Conservation (phyloP, 2,888 invertebrate species). For the Tigriopus californicus region DNA sequence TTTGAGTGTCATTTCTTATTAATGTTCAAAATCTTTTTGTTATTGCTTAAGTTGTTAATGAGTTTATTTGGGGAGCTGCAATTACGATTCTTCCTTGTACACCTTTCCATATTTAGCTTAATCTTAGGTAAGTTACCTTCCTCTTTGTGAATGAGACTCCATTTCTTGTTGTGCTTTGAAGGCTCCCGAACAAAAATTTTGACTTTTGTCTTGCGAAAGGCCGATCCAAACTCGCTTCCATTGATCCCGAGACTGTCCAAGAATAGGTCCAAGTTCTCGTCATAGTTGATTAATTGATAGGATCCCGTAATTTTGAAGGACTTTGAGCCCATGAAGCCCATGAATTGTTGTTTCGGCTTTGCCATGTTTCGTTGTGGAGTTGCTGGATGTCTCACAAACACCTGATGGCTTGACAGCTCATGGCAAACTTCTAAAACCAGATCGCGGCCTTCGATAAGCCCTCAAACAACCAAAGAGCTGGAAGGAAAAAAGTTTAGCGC, state of each 20-base stretch:
- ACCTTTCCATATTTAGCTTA: too few relatives aligned
- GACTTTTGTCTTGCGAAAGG: background rate
- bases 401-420: too few relatives aligned
- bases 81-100: too few relatives aligned
- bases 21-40: too few relatives aligned
- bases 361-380: background rate
- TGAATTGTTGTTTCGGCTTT: background rate
- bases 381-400: background rate
- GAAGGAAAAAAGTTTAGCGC: too few relatives aligned
- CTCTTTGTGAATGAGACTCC: background rate
- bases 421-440: too few relatives aligned
- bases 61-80: too few relatives aligned
- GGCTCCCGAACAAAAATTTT: background rate
- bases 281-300: background rate
- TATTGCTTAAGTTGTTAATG: too few relatives aligned
- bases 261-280: background rate
- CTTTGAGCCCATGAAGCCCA: background rate
- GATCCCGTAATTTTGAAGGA: background rate
- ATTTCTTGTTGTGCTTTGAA: background rate
- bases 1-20: too few relatives aligned
- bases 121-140: background rate
- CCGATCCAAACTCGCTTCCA: background rate
- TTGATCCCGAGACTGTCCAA: background rate
- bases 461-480: too few relatives aligned
- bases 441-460: too few relatives aligned